Base-by-base conservation (phyloP, 2,797 vertebrate species). In the Ibycter americanus region DNA sequence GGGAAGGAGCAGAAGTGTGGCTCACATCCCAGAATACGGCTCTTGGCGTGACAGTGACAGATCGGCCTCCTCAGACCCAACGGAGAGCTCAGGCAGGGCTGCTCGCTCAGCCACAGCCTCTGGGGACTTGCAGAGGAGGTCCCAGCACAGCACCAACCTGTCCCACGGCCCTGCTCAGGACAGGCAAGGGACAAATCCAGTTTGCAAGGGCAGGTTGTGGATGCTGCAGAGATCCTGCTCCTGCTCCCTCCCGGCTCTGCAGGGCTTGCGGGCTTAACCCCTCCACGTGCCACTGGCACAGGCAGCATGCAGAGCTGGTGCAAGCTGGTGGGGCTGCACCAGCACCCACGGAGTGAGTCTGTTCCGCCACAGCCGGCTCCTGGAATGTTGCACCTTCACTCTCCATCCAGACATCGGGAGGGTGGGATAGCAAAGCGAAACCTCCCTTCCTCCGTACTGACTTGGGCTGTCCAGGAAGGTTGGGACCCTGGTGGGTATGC, bases 401-500 rank as follows among this genome's bases (percentile, higher is more conserved):
- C 56, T 55, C 38, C 59, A 16, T 10, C 58, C 17, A 25, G 46
- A 17, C 10, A 1, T 19, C 0, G 0, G 38, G 54, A n/a, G 10
- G 32, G 9, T 47, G 72, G 7, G 51, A 47, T 4, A 17, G 44
- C 23, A 22, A 38, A 66, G 16, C 36, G 42, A 47, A 4, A 12
- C 0, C 46, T 55, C 42, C n/a, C 36, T 76, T 61, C 73, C 32
- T 68, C 54, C 8, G 1, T 12, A 47, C 52, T 20, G 20, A 3
- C 22, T 21, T 25, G 23, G 51, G 46, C 25, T 26, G 21, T 9
- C 42, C 31, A 7, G 63, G 31, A 18, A 26, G 8, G 18, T 3
- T 1, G 2, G 40, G 16, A 8, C 36, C 44, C 14, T 66, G 5
- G 15, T 0, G 8, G 58, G 7, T 0, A 0, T 0, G 0, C 34